These are phyloP conservation scores for Pavo muticus DNA, from an alignment of 2,113 vertebrate species.

Conservation along the genomic window DNA sequence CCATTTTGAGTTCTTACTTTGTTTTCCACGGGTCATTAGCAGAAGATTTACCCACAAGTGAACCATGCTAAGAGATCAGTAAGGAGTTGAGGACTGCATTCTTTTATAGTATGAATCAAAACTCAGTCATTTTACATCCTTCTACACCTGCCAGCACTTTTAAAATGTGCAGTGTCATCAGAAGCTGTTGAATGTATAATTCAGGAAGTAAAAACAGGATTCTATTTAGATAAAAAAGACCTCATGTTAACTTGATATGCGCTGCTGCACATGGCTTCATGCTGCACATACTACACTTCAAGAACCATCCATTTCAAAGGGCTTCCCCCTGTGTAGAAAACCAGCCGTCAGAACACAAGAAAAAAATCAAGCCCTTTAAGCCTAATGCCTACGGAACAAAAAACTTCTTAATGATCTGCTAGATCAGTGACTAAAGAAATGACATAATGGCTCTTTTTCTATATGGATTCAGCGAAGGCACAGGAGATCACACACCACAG, in stretches of 20 bases:
- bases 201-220: not conserved
- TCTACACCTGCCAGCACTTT: slow-evolving; percentile 4
- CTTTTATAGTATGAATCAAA: not conserved
- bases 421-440: slow-evolving; percentile 59
- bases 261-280: not conserved
- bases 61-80: not conserved
- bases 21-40: not conserved
- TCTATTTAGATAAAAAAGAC: not conserved
- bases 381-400: not conserved
- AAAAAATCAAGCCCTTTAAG: not conserved
- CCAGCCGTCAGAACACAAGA: not conserved
- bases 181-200: not conserved
- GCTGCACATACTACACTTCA: not conserved
- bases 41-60: not conserved
- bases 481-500: slow-evolving; percentile 25
- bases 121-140: not conserved
- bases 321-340: not conserved
- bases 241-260: not conserved
- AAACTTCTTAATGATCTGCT: slow-evolving; percentile 53
- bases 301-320: not conserved
- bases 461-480: slow-evolving; percentile 36
- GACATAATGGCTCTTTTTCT: slow-evolving; percentile 40
- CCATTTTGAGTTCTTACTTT: not conserved
- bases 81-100: not conserved
- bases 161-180: not conserved